Base-by-base conservation (phyloP, 1,140 invertebrate genomes). In the Drosophila equinoxialis region DNA sequence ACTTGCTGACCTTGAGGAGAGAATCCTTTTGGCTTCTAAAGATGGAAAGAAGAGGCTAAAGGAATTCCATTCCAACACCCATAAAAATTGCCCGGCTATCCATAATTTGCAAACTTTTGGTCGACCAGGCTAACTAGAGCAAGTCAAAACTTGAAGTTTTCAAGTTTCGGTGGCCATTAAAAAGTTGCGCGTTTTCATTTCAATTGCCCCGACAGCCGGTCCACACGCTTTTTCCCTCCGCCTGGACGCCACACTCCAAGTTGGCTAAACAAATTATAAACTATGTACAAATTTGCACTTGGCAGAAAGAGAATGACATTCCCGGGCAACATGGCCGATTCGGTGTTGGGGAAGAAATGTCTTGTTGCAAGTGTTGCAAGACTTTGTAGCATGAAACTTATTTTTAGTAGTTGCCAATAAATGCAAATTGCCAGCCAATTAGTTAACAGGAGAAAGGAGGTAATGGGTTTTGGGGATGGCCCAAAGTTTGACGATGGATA, bases 111-210 rank as follows among this genome's bases (percentile, higher is more conserved):
- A 86, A 86, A 86, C 61, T 86, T 86, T 73, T 73, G n/a, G 39
- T 30, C 10, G 26, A 48, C 20, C 37, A 37, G 67, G 59, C 70
- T 61, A 73, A 76, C 59, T 71, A 66, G 77, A 57, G 30, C 81
- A 65, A 68, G 67, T 68, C 81, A 65, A 68, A 65, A 64, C 61
- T 61, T 48, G 64, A 42, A 76, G 67, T 77, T 73, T 33, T 59
- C 68, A 72, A 83, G 70, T 72, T 76, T 30, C 42, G 70, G 35
- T 61, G 74, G 79, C 84, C 85, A 87, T 89, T 87, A 89, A 87
- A 89, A 87, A 87, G 83, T 87, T 87, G 70, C 71, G 76, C 81
- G 59, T 69, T 87, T 74, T 71, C 74, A 83, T 87, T 87, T 87
- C 79, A 89, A 89, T 89, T 87, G 73, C 64, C 42, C 51, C 39